Evolutionary conservation across 2,113 vertebrate genomes (phyloP), one percentile per base, ranked within the genome.

Genomic region (Triplophysa rosa): DNA sequence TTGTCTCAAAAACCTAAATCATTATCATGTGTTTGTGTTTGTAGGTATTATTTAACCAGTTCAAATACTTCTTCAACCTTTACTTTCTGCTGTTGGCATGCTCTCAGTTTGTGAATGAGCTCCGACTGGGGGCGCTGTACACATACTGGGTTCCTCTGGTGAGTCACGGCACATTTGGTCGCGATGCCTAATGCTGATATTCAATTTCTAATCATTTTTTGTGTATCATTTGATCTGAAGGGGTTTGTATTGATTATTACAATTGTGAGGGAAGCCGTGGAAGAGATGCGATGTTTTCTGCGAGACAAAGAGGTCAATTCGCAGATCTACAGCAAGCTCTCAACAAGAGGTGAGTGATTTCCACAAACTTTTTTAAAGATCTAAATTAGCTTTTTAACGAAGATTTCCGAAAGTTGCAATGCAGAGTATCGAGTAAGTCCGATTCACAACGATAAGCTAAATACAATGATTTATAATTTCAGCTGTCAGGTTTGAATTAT

Each of bases 121-220:
- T 99, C 86, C 91, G 97, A 10, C 91, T 99, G 0, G 97, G 97
- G 0, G 95, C 95, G 0, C 95, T 99, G 17, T 99, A 99, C 83
- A 99, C 98, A 0, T 99, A 99, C 93, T 99, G 98, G 98, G 97
- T 98, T 74, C 98, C 97, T 68, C 88, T 99, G 97, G 98, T 99
- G 93, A 87, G 97, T 93, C 67, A 29, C 2, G 23, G 13, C 64
- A 52, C 78, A 9, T 54, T 78, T 3, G 37, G 1, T 21, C 10
- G 5, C 26, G 1, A 13, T 9, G 59, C 77, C 45, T 49, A 10
- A 9, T 54, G 67, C 16, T 11, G 75, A 24, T 23, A 1, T 56
- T 23, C 49, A 29, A 33, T 12, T 11, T 16, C 26, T 40, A 26
- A 63, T 21, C 4, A 3, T 29, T 16, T 54, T 37, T 61, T 45